Evolutionary conservation across 2,113 vertebrate species (phyloP), one percentile per base, ranked within the genome.

Genomic region (Pitta sordida): DNA sequence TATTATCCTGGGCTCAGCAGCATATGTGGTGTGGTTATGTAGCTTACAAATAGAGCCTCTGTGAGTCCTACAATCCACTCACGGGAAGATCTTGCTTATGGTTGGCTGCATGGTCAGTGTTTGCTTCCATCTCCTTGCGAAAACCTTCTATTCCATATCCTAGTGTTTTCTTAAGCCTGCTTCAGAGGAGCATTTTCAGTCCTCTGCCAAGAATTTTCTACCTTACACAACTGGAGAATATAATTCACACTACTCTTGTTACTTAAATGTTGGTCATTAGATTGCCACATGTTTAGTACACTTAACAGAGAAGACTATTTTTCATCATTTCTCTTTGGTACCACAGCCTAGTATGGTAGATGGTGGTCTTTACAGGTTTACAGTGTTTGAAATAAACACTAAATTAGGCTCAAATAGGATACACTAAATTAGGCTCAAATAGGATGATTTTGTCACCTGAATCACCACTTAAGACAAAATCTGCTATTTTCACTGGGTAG

Each of bases 21-120:
- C 32, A 10, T 18, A 6, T 13, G 13, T 86, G 46, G 43, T 30
- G 60, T 29, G 46, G 70, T 51, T 83, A 3, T 26, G 51, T 16
- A 29, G 69, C 56, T 91, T 56, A 48, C 22, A 23, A 48, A 0
- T 9, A 67, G 91, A 91, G 73, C 55, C 80, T 23, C 41, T 73
- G 41, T 34, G 58, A 19, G 24, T 41, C 32, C 41, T 58, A 0
- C 53, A 41, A 37, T 43, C 0, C 0, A 3, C 0, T 13, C n/a
- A 3, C 0, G 5, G 30, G 60, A 65, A 85, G 56, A 2, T 8
- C 62, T 79, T 64, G 39, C 1, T 2, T 34, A 23, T 30, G 59
- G 11, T 20, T 71, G 18, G 62, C 65, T 85, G 18, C 22, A 1
- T 58, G 34, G 48, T 23, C 27, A 21, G 26, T 26, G 13, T 74